Base-by-base conservation (phyloP, 92 coral and sea anemone genomes). In the Paramuricea clavata region DNA sequence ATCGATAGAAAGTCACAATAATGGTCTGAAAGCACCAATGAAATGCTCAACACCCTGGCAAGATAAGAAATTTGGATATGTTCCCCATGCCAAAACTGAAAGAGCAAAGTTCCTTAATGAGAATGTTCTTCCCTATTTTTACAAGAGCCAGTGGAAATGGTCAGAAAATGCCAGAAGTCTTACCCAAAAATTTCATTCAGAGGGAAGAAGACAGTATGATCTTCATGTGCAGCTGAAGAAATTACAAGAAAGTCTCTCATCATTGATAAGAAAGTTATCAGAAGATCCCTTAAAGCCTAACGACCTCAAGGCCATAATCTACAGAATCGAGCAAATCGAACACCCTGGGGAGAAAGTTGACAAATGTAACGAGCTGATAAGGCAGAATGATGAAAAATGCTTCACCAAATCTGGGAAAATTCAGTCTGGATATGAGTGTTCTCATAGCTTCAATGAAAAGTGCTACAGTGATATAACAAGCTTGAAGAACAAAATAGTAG, bases 151-250 rank as follows among this genome's bases (percentile, higher is more conserved):
- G 49, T 79, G 82, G 82, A 78, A 80, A 80, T 89, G 74, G 81
- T 70, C 89, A n/a, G 7, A 69, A 68, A 89, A 84, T 89, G 88
- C 87, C 52, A 79, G 83, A 50, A 59, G 44, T 35, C 78, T 85
- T 79, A 71, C 71, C 35, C 56, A 85, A 68, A 76, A 50, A 22
- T 77, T 83, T 65, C 92, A 78, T 69, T 64, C 86, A 54, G 52
- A 47, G 17, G 86, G 89, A 56, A 85, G 89, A 89, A 67, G 89
- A 70, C 86, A 78, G 74, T 85, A 85, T 78, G 86, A 89, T 81
- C 86, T 85, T 31, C 52, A 47, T 47, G 2, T 1, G 2, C 3
- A 47, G 52, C 13, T 47, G 1, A 10, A 47, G 10, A 1, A 4
- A 2, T 12, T 47, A 47, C 52, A 47, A 15, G 52, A 47, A 12